These are phyloP conservation scores for Molothrus ater DNA, from an alignment of 2,797 vertebrate genomes.

Conservation along the genomic window DNA sequence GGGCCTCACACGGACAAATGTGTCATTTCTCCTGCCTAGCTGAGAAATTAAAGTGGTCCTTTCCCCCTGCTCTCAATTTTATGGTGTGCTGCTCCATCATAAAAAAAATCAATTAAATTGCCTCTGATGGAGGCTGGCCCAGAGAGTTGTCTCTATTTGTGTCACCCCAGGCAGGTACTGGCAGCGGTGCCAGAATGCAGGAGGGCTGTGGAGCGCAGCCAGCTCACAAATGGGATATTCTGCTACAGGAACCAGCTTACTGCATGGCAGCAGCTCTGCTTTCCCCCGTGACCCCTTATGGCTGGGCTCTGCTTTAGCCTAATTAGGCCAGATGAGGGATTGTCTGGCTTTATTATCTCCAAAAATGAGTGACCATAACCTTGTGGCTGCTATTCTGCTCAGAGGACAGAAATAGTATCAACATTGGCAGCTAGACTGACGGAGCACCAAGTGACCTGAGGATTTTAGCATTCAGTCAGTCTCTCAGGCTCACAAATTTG, in stretches of 20 bases:
- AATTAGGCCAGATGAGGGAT: neutral
- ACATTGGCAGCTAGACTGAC: neutral
- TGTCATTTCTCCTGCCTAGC: neutral
- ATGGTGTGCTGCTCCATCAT: neutral
- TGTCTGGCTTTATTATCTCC: slow-evolving; percentile 11
- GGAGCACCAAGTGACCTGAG: neutral
- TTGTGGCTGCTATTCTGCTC: neutral
- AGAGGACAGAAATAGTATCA: neutral
- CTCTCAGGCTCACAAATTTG: neutral
- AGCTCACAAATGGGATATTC: neutral
- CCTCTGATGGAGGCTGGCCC: neutral
- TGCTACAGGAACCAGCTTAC: neutral
- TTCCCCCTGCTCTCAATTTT: neutral
- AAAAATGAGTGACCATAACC: neutral
- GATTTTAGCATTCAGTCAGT: neutral
- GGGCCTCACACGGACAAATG: neutral
- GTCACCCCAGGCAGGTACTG: slow-evolving; percentile 2
- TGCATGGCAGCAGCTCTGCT: neutral
- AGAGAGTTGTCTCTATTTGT: neutral
- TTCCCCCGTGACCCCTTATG: neutral
- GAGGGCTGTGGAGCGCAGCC: neutral
- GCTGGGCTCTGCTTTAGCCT: neutral
- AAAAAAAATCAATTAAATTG: slow-evolving; percentile 27
- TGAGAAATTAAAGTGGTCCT: slow-evolving; percentile 8
- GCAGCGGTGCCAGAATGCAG: neutral